Evolutionary conservation across 2,888 invertebrate species (phyloP).

Genomic region (Aquatica leii): DNA sequence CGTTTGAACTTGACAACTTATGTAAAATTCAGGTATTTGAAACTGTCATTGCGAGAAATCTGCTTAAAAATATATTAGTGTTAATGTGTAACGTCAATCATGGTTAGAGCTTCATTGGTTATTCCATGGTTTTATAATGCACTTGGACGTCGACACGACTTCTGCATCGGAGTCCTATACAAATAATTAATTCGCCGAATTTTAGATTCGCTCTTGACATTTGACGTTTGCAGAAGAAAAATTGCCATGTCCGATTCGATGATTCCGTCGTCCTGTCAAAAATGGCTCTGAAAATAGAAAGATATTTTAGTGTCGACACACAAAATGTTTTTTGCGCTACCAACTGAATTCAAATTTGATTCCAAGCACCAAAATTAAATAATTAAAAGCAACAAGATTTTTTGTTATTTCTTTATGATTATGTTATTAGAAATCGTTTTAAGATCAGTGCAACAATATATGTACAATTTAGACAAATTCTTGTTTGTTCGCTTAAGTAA

Average conservation of each 20-base stretch:
- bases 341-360: too few species aligned
- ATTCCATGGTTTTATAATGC: conserved; percentile 43
- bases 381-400: too few species aligned
- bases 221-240: conserved; percentile 14
- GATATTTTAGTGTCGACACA: too few species aligned
- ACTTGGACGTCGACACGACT: conserved; percentile 40
- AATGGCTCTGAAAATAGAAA: background rate
- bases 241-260: background rate
- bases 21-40: conserved; percentile 44
- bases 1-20: conserved; percentile 36
- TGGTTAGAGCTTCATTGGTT: conserved; percentile 39
- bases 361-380: too few species aligned
- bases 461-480: too few species aligned
- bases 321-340: too few species aligned
- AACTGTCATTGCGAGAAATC: conserved; percentile 38
- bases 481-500: too few species aligned
- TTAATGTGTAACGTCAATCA: conserved; percentile 45
- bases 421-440: too few species aligned
- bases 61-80: conserved; percentile 46
- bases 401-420: too few species aligned
- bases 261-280: too few species aligned
- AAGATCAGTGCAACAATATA: too few species aligned
- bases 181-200: conserved; percentile 27
- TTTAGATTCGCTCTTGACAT: conserved; percentile 16
- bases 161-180: conserved; percentile 36